Conservation (phyloP, 2,888 invertebrate species). For the Endomychus coccineus region DNA sequence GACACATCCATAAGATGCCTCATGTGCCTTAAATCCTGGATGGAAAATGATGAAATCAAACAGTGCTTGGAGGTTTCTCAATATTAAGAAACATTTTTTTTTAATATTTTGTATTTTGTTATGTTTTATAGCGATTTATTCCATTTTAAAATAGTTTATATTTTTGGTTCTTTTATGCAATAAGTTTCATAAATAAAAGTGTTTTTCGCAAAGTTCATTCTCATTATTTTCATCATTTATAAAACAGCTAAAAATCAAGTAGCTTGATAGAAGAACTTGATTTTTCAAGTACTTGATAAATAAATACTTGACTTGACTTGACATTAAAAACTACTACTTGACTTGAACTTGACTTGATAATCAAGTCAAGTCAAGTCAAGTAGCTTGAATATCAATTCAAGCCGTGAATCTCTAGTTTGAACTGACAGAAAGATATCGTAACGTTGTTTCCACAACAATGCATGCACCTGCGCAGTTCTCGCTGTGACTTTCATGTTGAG, state of each 20-base stretch:
- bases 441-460: too few relatives aligned
- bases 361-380: constrained; percentile 13
- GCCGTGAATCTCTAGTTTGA: constrained; percentile 3
- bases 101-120: constrained; percentile 6
- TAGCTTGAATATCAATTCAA: constrained; percentile 9
- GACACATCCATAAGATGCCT: constrained; percentile 11
- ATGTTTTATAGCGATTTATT: background rate
- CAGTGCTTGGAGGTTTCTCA: constrained; percentile 6
- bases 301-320: constrained; percentile 10
- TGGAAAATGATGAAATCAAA: constrained; percentile 7
- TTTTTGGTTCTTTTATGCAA: constrained; percentile 1
- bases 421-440: too few relatives aligned
- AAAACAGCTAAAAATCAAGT: constrained; percentile 3
- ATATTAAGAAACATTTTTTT: constrained; percentile 4
- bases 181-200: too few relatives aligned
- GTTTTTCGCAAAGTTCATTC: constrained; percentile 4
- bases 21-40: constrained; percentile 15
- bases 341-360: constrained; percentile 13
- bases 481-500: too few relatives aligned
- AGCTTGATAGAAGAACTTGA: constrained; percentile 6
- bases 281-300: constrained; percentile 7
- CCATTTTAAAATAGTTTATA: constrained; percentile 1
- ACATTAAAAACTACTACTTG: constrained; percentile 8
- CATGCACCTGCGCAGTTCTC: too few relatives aligned
- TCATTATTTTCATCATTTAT: constrained; percentile 2